Evolutionary conservation across 1,140 invertebrate genomes (phyloP), one percentile per base, ranked within the genome.

Genomic region (Zaprionus taronus): DNA sequence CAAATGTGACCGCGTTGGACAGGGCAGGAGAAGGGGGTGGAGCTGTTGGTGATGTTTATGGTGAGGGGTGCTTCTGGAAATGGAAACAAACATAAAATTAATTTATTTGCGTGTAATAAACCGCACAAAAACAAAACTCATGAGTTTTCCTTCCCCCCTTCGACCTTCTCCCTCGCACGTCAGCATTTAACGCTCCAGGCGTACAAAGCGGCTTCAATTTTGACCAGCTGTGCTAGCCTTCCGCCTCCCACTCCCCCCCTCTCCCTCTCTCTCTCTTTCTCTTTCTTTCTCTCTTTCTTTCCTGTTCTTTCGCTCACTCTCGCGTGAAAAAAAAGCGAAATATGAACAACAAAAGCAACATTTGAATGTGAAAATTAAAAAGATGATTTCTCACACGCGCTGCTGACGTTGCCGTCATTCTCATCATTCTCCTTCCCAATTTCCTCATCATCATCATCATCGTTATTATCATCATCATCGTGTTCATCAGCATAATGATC

Each of bases 51-150:
- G n/a, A 47, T 47, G 41, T 47, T 47, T 47, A 47, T 47, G 41
- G 44, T 12, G 26, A 22, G 17, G 55, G 28, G 49, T 71, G 57
- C 57, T 41, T 47, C 41, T 47, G 69, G 34, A 74, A 87, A 86
- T 80, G 77, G 67, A 80, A 89, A 72, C 75, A 79, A 89, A 82
- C 85, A 90, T 89, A 80, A 85, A 90, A 90, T 68, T 85, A 90
- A 90, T 90, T 90, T 90, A 90, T 90, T 90, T 90, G 85, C 85
- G 85, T 85, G 81, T 82, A 85, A 90, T 90, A 90, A 90, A 90
- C 85, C 85, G 80, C 85, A 82, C 85, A 90, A 89, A 84, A 87
- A 79, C 72, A 89, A 84, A 87, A 80, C 73, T 70, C 58, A 44
- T 63, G 58, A 75, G 62, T 58, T 63, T 62, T 36, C 15, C 31